Evolutionary conservation across 2,888 invertebrate genomes (phyloP).

Genomic region (Cosmopolites sordidus): DNA sequence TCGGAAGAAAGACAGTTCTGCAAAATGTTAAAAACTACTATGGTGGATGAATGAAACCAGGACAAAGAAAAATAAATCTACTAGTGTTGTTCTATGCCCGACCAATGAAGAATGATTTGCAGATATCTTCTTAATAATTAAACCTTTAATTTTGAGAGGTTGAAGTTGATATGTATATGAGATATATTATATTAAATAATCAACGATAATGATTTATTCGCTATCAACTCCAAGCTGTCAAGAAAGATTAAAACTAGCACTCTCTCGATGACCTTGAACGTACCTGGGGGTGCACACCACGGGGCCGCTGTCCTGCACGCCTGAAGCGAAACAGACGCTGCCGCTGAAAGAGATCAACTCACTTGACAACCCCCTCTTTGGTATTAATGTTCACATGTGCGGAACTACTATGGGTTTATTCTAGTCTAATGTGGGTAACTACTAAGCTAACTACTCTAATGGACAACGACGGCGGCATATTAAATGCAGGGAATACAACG

Average conservation of each 20-base stretch:
- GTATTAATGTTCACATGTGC: slow-evolving; percentile 20
- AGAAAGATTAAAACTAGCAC: slow-evolving; percentile 1
- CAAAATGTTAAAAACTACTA: not conserved
- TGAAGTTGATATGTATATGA: slow-evolving; percentile 4
- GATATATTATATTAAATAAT: not conserved
- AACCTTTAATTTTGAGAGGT: slow-evolving; percentile 12
- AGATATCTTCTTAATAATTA: slow-evolving; percentile 18
- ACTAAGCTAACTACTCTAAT: not conserved
- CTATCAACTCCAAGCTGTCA: not conserved
- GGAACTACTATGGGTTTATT: slow-evolving; percentile 22
- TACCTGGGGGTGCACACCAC: slow-evolving; percentile 53
- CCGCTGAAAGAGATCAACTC: slow-evolving; percentile 53
- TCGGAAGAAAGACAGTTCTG: not conserved
- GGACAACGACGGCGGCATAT: no score
- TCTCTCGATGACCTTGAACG: slow-evolving; percentile 36
- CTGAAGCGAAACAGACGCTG: slow-evolving; percentile 47
- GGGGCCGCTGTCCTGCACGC: slow-evolving; percentile 50
- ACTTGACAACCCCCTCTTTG: slow-evolving; percentile 44
- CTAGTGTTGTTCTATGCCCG: slow-evolving; percentile 10
- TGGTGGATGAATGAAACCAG: not conserved
- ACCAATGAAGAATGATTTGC: slow-evolving; percentile 8
- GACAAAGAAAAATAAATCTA: not conserved
- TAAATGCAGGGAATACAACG: no score
- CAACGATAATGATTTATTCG: no score
- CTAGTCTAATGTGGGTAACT: slow-evolving; percentile 11